These are phyloP conservation scores for Tetheella fluctuosa DNA, from an alignment of 2,888 invertebrate genomes.

Conservation along the genomic window DNA sequence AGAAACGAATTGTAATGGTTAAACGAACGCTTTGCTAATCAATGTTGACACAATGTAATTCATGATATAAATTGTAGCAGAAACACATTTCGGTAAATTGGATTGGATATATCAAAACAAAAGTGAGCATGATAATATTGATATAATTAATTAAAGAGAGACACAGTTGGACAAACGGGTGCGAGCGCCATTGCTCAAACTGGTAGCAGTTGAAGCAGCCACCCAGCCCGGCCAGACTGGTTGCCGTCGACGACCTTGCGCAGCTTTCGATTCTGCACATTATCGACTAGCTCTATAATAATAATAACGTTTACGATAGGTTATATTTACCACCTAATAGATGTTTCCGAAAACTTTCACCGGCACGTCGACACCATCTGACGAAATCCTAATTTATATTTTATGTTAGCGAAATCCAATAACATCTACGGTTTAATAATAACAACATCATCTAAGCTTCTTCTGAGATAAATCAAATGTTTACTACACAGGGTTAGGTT, in stretches of 20 bases:
- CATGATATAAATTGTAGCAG: not conserved
- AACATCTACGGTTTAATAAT: not conserved
- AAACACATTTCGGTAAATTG: not conserved
- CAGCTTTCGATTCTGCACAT: conserved; percentile 62
- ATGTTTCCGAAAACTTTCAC: conserved; percentile 3
- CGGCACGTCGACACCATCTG: not conserved
- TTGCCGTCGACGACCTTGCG: conserved; percentile 54
- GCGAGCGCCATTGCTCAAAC: conserved; percentile 16
- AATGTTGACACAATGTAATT: not conserved
- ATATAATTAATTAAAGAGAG: not conserved
- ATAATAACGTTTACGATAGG: conserved; percentile 36
- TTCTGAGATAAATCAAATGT: not conserved
- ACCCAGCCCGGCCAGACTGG: conserved; percentile 50
- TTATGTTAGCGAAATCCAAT: not conserved
- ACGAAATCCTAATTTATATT: not conserved
- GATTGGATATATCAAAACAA: not conserved
- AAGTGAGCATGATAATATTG: not conserved
- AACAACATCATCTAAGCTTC: not conserved
- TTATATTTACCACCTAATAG: conserved; percentile 1
- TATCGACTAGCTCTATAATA: conserved; percentile 29
- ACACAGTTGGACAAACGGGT: not conserved
- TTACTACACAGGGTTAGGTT: too few relatives aligned
- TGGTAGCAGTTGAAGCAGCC: conserved; percentile 30
- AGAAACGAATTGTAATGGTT: not conserved
- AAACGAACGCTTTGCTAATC: not conserved